A percentile compares a stretch with the other conserved stretches of the same genome.
Evolutionary conservation across 2,113 vertebrate species (phyloP).

Genomic region (Zosterops pallidus): DNA sequence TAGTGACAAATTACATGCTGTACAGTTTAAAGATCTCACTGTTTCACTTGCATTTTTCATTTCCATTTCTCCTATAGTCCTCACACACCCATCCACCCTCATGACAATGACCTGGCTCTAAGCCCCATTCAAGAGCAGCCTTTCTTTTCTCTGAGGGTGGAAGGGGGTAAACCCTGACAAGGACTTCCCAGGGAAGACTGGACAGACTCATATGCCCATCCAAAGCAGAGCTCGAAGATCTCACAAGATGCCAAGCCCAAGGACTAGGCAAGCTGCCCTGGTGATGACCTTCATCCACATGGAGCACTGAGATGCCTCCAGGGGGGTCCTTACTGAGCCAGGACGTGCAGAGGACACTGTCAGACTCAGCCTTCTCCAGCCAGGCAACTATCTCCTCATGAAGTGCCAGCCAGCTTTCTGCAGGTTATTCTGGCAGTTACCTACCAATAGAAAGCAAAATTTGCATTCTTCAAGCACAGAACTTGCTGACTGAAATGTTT

Average conservation of each 20-base stretch:
- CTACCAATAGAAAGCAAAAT: not conserved
- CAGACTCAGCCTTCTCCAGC: not conserved
- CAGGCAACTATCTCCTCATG: not conserved
- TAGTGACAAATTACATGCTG: not conserved
- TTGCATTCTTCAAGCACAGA: not conserved
- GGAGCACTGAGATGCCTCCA: not conserved
- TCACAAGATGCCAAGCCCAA: not conserved
- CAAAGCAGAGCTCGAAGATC: not conserved
- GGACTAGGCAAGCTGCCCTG: not conserved
- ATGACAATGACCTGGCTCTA: not conserved
- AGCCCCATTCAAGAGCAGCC: not conserved
- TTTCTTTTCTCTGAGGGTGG: not conserved
- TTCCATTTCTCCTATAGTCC: not conserved
- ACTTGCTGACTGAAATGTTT: not conserved
- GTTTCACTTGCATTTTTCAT: not conserved
- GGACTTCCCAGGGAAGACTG: not conserved
- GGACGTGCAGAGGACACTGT: fast-evolving
- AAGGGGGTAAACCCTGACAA: fast-evolving
- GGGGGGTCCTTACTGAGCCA: not conserved
- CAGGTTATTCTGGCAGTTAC: not conserved
- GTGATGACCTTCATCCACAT: not conserved
- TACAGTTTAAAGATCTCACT: not conserved
- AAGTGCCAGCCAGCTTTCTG: not conserved
- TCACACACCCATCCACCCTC: not conserved
- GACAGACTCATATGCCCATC: not conserved